Conservation (phyloP, 2,797 vertebrate species). For the Chiloscyllium punctatum region DNA sequence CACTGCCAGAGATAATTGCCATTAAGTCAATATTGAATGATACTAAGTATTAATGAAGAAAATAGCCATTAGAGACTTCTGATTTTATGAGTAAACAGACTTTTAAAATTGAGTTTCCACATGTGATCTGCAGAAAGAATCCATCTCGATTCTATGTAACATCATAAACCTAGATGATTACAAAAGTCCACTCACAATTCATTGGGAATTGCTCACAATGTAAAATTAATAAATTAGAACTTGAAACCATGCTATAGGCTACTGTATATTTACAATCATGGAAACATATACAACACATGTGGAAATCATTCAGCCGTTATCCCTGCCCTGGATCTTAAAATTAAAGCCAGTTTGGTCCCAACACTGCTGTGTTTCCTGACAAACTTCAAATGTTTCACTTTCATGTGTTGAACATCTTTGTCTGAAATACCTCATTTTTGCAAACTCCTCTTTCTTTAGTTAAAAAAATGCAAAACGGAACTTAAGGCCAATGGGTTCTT, state of each 20-base stretch:
- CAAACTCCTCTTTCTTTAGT: neutral
- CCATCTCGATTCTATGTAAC: neutral
- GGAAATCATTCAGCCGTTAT: neutral
- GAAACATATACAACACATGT: neutral
- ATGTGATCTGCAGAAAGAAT: neutral
- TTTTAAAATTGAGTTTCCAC: neutral
- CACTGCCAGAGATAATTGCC: neutral
- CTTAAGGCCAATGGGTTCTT: neutral
- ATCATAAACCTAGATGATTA: neutral
- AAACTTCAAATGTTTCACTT: neutral
- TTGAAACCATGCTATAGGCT: neutral
- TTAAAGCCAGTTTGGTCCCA: neutral
- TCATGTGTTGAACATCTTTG: neutral
- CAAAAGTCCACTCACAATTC: neutral
- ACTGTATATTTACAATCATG: neutral
- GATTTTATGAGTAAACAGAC: neutral
- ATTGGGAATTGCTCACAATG: neutral
- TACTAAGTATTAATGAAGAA: neutral
- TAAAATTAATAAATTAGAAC: neutral
- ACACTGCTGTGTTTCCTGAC: too few relatives aligned
- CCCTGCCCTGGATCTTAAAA: neutral
- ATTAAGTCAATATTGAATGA: neutral
- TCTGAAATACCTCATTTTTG: neutral
- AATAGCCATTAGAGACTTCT: neutral
- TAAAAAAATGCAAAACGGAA: neutral